Base-by-base conservation (phyloP, 2,888 invertebrate species). In the Heliconius ismenius region DNA sequence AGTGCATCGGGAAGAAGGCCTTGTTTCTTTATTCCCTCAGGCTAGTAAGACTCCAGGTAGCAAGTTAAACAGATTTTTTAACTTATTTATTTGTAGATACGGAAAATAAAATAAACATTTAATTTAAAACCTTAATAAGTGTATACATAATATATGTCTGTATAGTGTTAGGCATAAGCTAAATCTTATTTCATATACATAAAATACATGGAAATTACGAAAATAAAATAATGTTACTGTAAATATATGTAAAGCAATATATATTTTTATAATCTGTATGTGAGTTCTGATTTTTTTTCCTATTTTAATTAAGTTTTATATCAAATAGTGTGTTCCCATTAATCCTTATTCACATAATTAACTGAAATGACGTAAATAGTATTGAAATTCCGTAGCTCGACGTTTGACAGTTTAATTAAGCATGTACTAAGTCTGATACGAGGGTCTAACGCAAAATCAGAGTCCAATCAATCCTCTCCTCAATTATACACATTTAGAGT, bases 401-500 rank as follows among this genome's bases (percentile, higher is more conserved):
- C 84, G 82, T 86, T 86, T 86, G 86, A 86, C 86, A 87, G 86
- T 86, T 87, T 87, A 87, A 86, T 87, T 87, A 87, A 87, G 84
- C 84, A 85, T 86, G 83, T 85, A 85, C 86, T 85, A 81, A 85
- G 82, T 82, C 81, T 81, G 82, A 84, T 84, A 83, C 83, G 83
- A 85, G 85, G 85, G 84, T 85, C 83, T 83, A 83, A 84, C 82
- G 82, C 81, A 83, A 85, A 85, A 85, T 86, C 85, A 84, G 82
- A 83, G 83, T 83, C 82, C 83, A 84, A 86, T 85, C 84, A 85
- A 84, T 85, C 84, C 84, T 78, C 77, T 82, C 79, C 83, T 79
- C 79, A 77, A 80, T 80, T 78, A 79, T 60, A 28, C 28, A 36
- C 28, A 28, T 49, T 73, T 74, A 73, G 62, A 75, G 67, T 49